Evolutionary conservation across 2,888 invertebrate genomes (phyloP).

Genomic region (Andrena trimmerana): DNA sequence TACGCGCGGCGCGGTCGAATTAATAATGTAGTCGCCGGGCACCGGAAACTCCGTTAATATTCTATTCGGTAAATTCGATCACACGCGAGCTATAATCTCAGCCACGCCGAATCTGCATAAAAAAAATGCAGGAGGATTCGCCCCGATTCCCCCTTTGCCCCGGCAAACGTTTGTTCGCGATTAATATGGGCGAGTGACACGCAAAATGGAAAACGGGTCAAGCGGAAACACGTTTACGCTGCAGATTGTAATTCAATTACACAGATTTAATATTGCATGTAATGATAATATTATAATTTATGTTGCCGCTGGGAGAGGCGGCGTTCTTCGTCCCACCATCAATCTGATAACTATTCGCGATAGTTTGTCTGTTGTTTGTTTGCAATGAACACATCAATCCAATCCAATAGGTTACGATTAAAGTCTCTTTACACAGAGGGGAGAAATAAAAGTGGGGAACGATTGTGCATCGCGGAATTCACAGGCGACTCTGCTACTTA

Average conservation of each 20-base stretch:
- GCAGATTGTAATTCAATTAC: slow-evolving; percentile 7
- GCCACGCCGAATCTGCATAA: slow-evolving; percentile 16
- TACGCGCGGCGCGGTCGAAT: slow-evolving; percentile 48
- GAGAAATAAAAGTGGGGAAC: not conserved
- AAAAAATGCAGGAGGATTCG: slow-evolving; percentile 15
- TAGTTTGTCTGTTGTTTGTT: not conserved
- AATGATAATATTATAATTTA: slow-evolving; percentile 6
- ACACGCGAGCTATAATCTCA: slow-evolving; percentile 19
- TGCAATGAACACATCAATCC: no score
- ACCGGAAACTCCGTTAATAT: slow-evolving; percentile 57
- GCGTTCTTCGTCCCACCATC: not conserved
- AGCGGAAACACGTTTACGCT: not conserved
- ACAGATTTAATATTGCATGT: not conserved
- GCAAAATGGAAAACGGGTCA: not conserved
- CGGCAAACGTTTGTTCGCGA: slow-evolving; percentile 16
- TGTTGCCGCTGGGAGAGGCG: not conserved
- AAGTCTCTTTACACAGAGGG: not conserved
- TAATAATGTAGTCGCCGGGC: slow-evolving; percentile 52
- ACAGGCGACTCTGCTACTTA: not conserved
- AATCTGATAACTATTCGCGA: not conserved
- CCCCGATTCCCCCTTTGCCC: no score
- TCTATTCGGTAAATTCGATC: slow-evolving; percentile 55
- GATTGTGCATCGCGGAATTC: slow-evolving; percentile 1
- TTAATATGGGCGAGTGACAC: slow-evolving; percentile 14
- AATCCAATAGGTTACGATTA: no score